Evolutionary conservation across 2,797 vertebrate species (phyloP), one percentile per base, ranked within the genome.

Genomic region (Alfaro cultratus): DNA sequence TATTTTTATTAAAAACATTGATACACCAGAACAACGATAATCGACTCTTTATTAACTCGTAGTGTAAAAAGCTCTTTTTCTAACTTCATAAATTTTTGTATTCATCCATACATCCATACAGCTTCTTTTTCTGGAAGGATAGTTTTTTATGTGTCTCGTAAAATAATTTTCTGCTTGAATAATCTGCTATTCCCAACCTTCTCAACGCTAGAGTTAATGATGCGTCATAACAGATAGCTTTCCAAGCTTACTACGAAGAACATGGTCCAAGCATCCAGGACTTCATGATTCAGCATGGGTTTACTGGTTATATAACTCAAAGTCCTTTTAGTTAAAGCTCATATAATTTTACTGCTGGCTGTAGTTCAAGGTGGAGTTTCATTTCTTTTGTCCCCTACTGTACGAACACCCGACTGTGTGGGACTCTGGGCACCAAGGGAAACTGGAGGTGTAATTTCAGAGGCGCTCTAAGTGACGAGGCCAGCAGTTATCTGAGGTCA

Each of bases 401-500:
- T 73, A 43, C 75, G 68, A 57, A 82, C 70, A 53, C 62, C 62
- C 18, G 83, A 79, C 62, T 70, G 67, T 47, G n/a, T 53, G 73
- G 62, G 70, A 73, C 55, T 60, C 76, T 77, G 80, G 83, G 89
- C 76, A 6, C 75, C 80, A 72, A 2, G 75, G 87, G 89, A 93
- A 90, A 90, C 88, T 92, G 83, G 79, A 92, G 94, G 92, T 93
- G 93, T 93, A 93, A 95, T 94, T 95, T 93, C 91, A 94, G 92
- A 92, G 91, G 91, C 9, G 23, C 64, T 26, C 82, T 88, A 83
- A 93, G 84, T 3, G 82, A 87, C 86, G 84, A 86, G 83, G 84
- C 82, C 87, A 75, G 91, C 92, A 90, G 92, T 93, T 92, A 94
- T 91, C 85, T 91, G 92, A 93, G 91, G 92, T 86, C 83, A 51